Evolutionary conservation across 2,113 vertebrate species (phyloP), one percentile per base, ranked within the genome.

Genomic region (Herpetotheres cachinnans): DNA sequence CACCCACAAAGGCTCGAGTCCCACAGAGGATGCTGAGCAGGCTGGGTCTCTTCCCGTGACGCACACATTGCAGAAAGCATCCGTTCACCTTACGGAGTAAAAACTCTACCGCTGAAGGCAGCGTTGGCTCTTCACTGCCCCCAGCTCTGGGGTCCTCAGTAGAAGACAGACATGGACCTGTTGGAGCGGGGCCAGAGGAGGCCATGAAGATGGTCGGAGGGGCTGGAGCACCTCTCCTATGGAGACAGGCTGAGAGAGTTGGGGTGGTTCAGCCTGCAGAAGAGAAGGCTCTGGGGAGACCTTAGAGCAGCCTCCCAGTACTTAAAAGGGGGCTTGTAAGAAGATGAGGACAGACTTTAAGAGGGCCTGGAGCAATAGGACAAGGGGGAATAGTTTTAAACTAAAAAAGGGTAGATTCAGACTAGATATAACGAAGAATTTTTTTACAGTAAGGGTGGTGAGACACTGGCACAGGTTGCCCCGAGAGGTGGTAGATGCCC

Each of bases 321-420:
- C 8, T 11, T 54, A 7, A 46, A 55, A 42, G 16, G 16, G 27
- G 26, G 8, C 9, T 15, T 13, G 5, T 4, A 22, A 16, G 66
- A 61, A 70, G 24, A 7, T 19, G 12, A 34, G 27, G 38, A 44
- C 2, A 21, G 6, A 18, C 47, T 38, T 36, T 13, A 52, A 7
- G 0, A 47, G 11, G 19, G 19, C 25, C 18, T 30, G 19, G 5
- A 0, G 83, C 0, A 1, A 58, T 0, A 40, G 71, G 29, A 30
- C 42, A 42, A 42, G 42, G 42, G 42, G 14, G 42, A 42, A 42
- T 42, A 14, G 42, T 42, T 42, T 42, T 42, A 42, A 42, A 42
- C 42, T 42, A 42, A 42, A 42, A 42, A 42, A 42, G 42, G 42
- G 42, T 42, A 42, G 42, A 42, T 42, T 42, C 42, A 42, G 42